Evolutionary conservation across 2,113 vertebrate species (phyloP), one percentile per base, ranked within the genome.

Genomic region (Pterocles orientalis): DNA sequence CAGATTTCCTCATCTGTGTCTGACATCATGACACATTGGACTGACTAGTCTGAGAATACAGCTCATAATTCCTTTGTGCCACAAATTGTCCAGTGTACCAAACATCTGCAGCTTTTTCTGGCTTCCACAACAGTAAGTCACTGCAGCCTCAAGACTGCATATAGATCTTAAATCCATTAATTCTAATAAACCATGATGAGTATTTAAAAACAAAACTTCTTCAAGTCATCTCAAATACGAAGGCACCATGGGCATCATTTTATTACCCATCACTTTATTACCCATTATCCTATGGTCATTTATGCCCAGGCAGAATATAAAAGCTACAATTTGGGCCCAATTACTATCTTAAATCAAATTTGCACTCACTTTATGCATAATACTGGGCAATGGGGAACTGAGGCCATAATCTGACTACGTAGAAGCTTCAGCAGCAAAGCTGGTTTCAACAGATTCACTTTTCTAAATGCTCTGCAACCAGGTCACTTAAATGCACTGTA

Each of bases 391-490:
- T 14, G 24, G 82, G 73, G 75, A 95, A 83, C 68, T 36, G n/a
- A 87, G 62, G 62, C 50, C 66, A 62, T 79, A 95, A 88, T 95
- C 73, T 77, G 90, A 91, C 79, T 72, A 62, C 18, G n/a, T 12
- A 57, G 66, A 82, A 50, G 36, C 41, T 94, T 93, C 88, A 83
- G 50, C 64, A 75, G 88, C 68, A 96, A 93, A 92, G 80, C 91
- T 88, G 72, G 64, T 83, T 96, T 94, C 72, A 95, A 86, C 68
- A 92, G 94, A 95, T 95, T 90, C 92, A 90, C 76, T 95, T 68
- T 86, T 18, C 60, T 62, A 95, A 94, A 82, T 41, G 64, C 64
- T 90, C 82, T 92, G 88, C 68, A 90, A 88, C 60, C 79, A 93
- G 85, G 88, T 91, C 90, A 94, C 71, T 54, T 81, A 68, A 70